phyloP scores from a whole-genome alignment of 2,888 invertebrate genomes.

The Augochlorella aurata region DNA sequence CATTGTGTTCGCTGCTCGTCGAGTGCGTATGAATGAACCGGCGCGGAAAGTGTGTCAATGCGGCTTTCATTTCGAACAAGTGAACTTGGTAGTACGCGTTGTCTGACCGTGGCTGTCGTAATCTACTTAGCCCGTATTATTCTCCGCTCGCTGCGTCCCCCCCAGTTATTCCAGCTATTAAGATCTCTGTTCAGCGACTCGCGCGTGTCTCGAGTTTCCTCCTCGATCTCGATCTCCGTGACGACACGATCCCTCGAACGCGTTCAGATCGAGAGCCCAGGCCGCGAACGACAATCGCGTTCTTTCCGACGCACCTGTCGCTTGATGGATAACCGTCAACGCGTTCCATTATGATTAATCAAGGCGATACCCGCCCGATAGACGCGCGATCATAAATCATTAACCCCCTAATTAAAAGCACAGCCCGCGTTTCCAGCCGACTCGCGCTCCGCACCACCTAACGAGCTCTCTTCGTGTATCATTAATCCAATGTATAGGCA shows the following conservation, averaged over 20 bases:
- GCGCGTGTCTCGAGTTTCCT: background rate
- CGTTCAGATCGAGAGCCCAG: background rate
- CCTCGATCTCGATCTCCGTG: background rate
- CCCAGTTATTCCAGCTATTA: background rate
- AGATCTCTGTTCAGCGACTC: background rate
- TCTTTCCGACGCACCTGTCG: background rate
- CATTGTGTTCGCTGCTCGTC: background rate
- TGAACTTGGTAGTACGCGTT: conserved; percentile 34
- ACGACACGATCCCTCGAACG: background rate
- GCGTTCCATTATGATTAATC: conserved; percentile 10
- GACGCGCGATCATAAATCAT: conserved; percentile 35
- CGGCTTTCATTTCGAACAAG: conserved; percentile 16
- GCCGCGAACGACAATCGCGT: background rate
- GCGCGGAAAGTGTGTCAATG: conserved; percentile 23
- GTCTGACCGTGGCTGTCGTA: conserved; percentile 28
- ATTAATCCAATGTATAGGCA: background rate
- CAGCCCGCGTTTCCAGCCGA: conserved; percentile 42
- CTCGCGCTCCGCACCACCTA: conserved; percentile 23
- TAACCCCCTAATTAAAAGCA: conserved; percentile 47
- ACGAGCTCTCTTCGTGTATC: conserved; percentile 25
- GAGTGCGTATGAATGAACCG: conserved; percentile 13
- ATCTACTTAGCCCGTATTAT: conserved; percentile 40
- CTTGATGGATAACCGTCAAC: conserved; percentile 1
- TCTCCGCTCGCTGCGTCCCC: background rate
- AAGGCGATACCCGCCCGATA: conserved; percentile 15